Conservation (phyloP, 2,888 invertebrate species). For the Quadroppia sp. region DNA sequence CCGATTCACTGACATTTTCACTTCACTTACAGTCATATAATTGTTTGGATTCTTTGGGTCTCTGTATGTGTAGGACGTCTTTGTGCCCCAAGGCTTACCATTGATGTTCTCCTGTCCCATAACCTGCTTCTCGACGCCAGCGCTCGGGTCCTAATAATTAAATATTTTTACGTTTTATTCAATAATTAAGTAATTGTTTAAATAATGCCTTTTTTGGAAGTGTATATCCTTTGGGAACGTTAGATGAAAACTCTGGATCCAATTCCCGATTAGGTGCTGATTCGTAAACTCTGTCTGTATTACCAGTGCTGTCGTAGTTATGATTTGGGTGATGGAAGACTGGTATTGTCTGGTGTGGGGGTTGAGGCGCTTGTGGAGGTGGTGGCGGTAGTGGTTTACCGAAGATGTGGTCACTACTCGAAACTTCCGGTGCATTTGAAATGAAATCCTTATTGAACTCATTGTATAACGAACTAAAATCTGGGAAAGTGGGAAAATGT, state of each 20-base stretch:
- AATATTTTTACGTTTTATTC: neutral
- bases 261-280: neutral
- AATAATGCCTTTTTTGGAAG: neutral
- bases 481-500: no score
- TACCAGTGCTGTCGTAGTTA: neutral
- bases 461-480: neutral
- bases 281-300: neutral
- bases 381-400: neutral
- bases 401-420: neutral
- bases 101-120: conserved; percentile 27
- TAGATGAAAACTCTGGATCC: neutral
- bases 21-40: conserved; percentile 39
- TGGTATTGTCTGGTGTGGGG: neutral
- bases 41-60: conserved; percentile 36
- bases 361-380: neutral
- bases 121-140: neutral
- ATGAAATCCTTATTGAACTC: no score
- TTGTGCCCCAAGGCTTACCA: conserved; percentile 38
- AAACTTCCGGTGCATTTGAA: neutral
- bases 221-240: neutral
- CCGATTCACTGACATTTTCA: conserved; percentile 3
- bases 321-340: neutral
- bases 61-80: conserved; percentile 25
- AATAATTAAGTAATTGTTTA: neutral
- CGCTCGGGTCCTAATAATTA: neutral